Evolutionary conservation across 2,113 vertebrate species (phyloP), one percentile per base, ranked within the genome.

Genomic region (Paedocypris sp.): DNA sequence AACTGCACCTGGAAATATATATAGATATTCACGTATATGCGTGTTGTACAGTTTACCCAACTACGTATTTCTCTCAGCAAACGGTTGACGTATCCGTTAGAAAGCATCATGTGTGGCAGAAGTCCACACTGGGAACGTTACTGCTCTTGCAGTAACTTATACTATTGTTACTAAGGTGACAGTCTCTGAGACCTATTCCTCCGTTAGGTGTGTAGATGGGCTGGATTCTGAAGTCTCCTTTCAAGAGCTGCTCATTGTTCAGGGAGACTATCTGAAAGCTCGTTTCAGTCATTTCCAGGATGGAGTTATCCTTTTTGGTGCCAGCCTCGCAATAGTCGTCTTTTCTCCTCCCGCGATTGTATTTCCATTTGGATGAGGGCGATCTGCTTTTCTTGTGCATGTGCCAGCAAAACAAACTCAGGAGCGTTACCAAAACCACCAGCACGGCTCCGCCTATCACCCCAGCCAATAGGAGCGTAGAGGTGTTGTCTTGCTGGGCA

Each of bases 231-330:
- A 94, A 98, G 87, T 97, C 95, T 85, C 92, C 95, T 83, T 98
- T 98, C 76, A 98, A 89, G 83, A 98, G 92, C 76, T 97, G 94
- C 85, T 98, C 95, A 59, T 99, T 98, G 88, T 98, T 98, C 89
- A 99, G 89, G 67, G 94, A 93, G 85, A 98, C 94, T 68, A 98
- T 95, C 90, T 99, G 95, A 85, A 98, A 99, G 81, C 93, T 97
- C 74, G 93, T 97, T 86, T 99, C 95, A 53, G 94, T 99, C 92
- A 99, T 99, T 88, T 99, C 95, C 82, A 99, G 84, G 82, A 99
- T 99, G 80, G 94, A 97, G 83, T 96, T 98, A 85, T 99, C 95
- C 82, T 97, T 99, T 86, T 99, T 99, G 70, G 95, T 99, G 39
- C 95, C 95, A 0, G 95, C 94, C 77, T 99, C 95, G 0, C 94